Evolutionary conservation across 1,140 invertebrate genomes (phyloP), one percentile per base, ranked within the genome.

Genomic region (Rhopalosiphum padi): DNA sequence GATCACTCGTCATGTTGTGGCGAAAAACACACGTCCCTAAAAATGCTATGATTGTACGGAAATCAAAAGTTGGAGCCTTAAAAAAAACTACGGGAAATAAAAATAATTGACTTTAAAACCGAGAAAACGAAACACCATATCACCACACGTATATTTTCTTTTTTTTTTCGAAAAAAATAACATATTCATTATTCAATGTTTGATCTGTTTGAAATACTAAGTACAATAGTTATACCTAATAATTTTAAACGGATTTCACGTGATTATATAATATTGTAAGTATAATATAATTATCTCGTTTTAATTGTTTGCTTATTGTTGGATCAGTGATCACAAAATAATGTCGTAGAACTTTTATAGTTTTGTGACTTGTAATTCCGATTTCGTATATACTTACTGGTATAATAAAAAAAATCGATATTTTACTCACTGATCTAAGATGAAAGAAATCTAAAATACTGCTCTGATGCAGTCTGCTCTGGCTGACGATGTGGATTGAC

Each of bases 401-500:
- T 68, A 68, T 18, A n/a, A n/a, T 68, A 68, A n/a, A n/a, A 68
- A n/a, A 68, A 68, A 68, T 15, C n/a, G 30, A 15, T 68, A 18
- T 68, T 68, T 3, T 68, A 53, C 91, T 93, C 23, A 93, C 91
- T 53, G 43, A 83, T 37, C 43, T 86, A 53, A 37, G 23, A 53
- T 18, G 82, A 86, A 86, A 93, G 46, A 48, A 91, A 37, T 92
- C 83, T 60, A 46, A 5, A 68, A 37, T 25, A 68, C 41, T 43
- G 41, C 48, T 93, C 48, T 55, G n/a, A n/a, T n/a, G 91, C 68
- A 23, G 90, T 68, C 82, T 51, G 60, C 48, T 82, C 60, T 85
- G 91, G 90, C 48, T 92, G 91, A 51, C 43, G 82, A 55, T 53
- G 53, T 22, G 15, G 6, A 15, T 77, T 55, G 25, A 68, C 60